Evolutionary conservation across 1,140 invertebrate genomes (phyloP), one percentile per base, ranked within the genome.

Genomic region (Arion vulgaris): DNA sequence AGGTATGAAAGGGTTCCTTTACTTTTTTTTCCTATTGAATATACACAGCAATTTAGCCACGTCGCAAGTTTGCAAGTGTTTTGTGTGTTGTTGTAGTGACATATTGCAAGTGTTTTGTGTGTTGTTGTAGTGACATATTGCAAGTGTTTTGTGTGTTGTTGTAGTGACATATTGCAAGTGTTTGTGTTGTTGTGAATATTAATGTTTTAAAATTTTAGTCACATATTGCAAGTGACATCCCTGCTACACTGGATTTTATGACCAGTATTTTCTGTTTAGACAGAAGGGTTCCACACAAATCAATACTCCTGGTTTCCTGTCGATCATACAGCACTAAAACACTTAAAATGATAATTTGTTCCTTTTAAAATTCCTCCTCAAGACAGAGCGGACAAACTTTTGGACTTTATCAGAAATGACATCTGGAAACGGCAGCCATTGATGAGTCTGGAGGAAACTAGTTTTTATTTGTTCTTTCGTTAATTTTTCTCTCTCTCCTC

Each of bases 321-420:
- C 62, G n/a, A 32, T 66, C 62, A 66, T 66, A 66, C 28, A 66
- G 17, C 28, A 66, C 62, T 66, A 66, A 66, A 66, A 66, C 62
- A 66, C 62, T 66, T 66, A 66, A 66, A 66, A 66, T 66, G 62
- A 66, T 66, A 66, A 66, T 66, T 66, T 66, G 62, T 32, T 66
- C n/a, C 62, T 32, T 66, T 66, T 7, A 32, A 66, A 66, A 32
- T 66, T 34, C n/a, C 62, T 11, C 1, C 62, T 32, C 26, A 7
- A n/a, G 62, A 66, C 1, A 5, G 7, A 66, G 4, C n/a, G 28
- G n/a, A 17, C n/a, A 23, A 66, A 66, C 5, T 66, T 66, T 66
- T 66, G 19, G 62, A 66, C 62, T 32, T 66, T 32, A 66, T 66
- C 62, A 66, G 62, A 66, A 66, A 28, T 66, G 62, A 66, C 62